phyloP scores from a whole-genome alignment of 2,888 invertebrate genomes.

The Scaptomyza polygonia region DNA sequence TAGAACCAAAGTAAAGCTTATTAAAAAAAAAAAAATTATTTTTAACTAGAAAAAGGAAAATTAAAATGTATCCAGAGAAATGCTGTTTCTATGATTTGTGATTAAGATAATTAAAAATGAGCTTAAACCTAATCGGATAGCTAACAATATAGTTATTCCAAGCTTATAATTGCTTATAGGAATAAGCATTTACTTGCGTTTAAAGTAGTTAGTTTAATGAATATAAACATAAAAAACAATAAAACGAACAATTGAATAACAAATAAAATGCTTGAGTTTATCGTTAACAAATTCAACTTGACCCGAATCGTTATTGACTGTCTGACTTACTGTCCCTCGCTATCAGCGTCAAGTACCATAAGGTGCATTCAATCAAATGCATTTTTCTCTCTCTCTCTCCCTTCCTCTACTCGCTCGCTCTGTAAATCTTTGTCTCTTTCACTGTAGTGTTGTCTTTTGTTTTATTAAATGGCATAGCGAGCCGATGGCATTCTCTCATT shows the following conservation, averaged over 20 bases:
- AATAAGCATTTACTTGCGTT: too few relatives aligned
- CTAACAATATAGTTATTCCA: too few relatives aligned
- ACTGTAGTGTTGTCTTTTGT: slow-evolving; percentile 13
- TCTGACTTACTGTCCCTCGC: slow-evolving; percentile 6
- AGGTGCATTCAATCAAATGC: slow-evolving; percentile 20
- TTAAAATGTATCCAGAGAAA: too few relatives aligned
- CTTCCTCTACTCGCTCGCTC: not conserved
- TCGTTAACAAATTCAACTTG: slow-evolving; percentile 59
- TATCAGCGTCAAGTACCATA: slow-evolving; percentile 51
- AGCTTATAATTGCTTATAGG: too few relatives aligned
- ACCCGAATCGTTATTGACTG: slow-evolving; percentile 48
- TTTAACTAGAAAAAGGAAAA: too few relatives aligned
- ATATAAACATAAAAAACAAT: not conserved
- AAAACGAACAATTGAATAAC: slow-evolving; percentile 17
- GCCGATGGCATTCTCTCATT: slow-evolving; percentile 18
- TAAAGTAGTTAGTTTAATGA: not conserved
- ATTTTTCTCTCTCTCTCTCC: not conserved
- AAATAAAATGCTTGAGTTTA: slow-evolving; percentile 30
- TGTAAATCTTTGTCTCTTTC: not conserved
- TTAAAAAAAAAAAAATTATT: too few relatives aligned
- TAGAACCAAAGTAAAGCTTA: too few relatives aligned
- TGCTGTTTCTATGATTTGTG: too few relatives aligned
- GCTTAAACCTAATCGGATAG: too few relatives aligned
- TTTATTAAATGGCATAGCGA: slow-evolving; percentile 37
- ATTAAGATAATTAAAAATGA: too few relatives aligned